These are phyloP conservation scores for Timandra comae DNA, from an alignment of 2,888 invertebrate genomes.

Conservation along the genomic window DNA sequence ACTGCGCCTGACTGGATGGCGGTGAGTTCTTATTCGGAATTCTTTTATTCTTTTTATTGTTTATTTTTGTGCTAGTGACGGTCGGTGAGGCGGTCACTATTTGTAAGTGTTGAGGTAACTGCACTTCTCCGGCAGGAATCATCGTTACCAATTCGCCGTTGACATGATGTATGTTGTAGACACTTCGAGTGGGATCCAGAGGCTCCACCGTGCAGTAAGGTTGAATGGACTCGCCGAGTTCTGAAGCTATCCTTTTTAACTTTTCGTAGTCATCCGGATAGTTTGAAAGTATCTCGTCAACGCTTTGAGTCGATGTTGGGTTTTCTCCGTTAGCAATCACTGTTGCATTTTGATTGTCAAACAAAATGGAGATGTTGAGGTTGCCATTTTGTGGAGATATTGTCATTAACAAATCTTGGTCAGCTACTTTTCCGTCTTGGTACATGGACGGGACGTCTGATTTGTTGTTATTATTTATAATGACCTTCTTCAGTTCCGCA, in stretches of 20 bases:
- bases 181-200: constrained; percentile 66
- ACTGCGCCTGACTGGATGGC: constrained; percentile 50
- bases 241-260: constrained; percentile 88
- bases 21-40: constrained; percentile 73
- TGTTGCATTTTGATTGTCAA: constrained; percentile 63
- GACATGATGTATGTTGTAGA: constrained; percentile 76
- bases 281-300: constrained; percentile 81
- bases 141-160: constrained; percentile 67
- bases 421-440: constrained; percentile 58
- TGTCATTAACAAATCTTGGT: constrained; percentile 58
- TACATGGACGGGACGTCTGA: constrained; percentile 76
- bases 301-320: constrained; percentile 77
- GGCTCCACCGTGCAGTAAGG: constrained; percentile 80
- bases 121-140: constrained; percentile 65
- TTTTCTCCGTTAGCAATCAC: constrained; percentile 69
- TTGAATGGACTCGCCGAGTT: constrained; percentile 86
- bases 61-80: constrained; percentile 79
- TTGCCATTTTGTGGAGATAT: constrained; percentile 57
- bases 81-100: constrained; percentile 78
- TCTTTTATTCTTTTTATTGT: constrained; percentile 84
- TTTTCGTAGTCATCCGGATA: constrained; percentile 90
- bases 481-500: constrained; percentile 57
- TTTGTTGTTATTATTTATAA: constrained; percentile 68
- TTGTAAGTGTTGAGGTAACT: constrained; percentile 70
- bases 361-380: constrained; percentile 67